Evolutionary conservation across 2,113 vertebrate species (phyloP), one percentile per base, ranked within the genome.

Genomic region (Dasyurus viverrinus): DNA sequence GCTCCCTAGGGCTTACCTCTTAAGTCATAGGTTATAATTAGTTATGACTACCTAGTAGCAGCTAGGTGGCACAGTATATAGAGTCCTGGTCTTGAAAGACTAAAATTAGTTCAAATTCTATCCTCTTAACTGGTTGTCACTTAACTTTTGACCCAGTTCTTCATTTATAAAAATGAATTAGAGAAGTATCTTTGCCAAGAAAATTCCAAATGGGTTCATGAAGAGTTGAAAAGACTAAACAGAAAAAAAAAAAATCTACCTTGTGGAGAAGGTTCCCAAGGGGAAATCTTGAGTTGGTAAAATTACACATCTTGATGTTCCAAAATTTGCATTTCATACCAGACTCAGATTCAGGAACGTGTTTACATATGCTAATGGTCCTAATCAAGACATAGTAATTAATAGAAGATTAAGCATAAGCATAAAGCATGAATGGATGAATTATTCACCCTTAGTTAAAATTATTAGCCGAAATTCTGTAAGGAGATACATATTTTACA

Each of bases 341-440:
- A 68, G 57, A 68, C 27, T 36, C 30, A 68, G 57, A 68, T 68
- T 68, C 57, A 68, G 57, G 11, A 36, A 2, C 2, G 0, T 42
- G 0, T 8, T 0, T 1, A 47, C 10, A 7, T 0, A 0, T 1
- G 0, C 23, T 0, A 76, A 8, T 2, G 12, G 12, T 14, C 46
- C 76, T 36, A 10, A 90, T 53, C 36, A 24, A 22, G 19, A 30
- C 30, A 36, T 8, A 42, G 30, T 76, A 36, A 76, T 76, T 76
- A 76, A 76, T n/a, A 76, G 60, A 76, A n/a, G 16, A 76, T n/a
- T n/a, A 76, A n/a, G n/a, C 30, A 76, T 76, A n/a, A 76, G 60
- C 5, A n/a, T n/a, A 76, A 76, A 3, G 2, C 23, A 2, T 2
- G 25, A 12, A 9, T 8, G 23, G 42, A 19, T 47, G 36, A 6